Base-by-base conservation (phyloP, 2,888 invertebrate genomes). In the Lasioglossum villosulum region DNA sequence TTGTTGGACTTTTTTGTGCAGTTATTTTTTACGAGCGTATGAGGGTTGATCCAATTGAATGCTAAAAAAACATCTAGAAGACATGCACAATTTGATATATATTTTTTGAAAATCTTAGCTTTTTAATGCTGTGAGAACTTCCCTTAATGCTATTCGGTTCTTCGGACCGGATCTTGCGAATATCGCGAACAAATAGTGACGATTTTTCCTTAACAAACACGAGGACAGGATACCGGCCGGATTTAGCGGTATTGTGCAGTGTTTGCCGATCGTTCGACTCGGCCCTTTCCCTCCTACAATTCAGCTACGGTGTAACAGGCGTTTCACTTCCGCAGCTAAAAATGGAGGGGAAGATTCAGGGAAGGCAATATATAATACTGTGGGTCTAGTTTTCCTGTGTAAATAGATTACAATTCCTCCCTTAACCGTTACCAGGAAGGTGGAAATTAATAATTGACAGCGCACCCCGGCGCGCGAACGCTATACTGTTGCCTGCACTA, bases 291-390 rank as follows among this genome's bases (percentile, higher is more conserved):
- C 73, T 82, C 19, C 77, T 75, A 48, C 75, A 66, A 71, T 75
- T 81, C 63, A 59, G 39, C 39, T 30, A 23, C 68, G 75, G 66
- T 74, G 74, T 75, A 63, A 74, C 76, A 75, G 66, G 63, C 74
- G 72, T 86, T 83, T 75, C 75, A 39, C 74, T 86, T 86, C 82
- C 86, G 81, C 45, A 76, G 45, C 39, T 78, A 68, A 80, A 87
- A 80, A 81, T 80, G 34, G 56, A 76, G 79, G 79, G 81, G 73
- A 72, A 77, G 59, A 48, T 73, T 16, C 68, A 14, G 79, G 37
- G 30, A 73, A 71, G 56, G 77, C 63, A 56, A 75, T 27, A 56
- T 8, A 59, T 63, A 66, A 63, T 59, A 63, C 23, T 5, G 42
- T 48, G 12, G 63, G n/a, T 78, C 63, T 59, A 48, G 34, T 70